A percentile compares a stretch with the other conserved stretches of the same genome.
Conservation (phyloP, 2,888 invertebrate species). For the Agrochola lota region DNA sequence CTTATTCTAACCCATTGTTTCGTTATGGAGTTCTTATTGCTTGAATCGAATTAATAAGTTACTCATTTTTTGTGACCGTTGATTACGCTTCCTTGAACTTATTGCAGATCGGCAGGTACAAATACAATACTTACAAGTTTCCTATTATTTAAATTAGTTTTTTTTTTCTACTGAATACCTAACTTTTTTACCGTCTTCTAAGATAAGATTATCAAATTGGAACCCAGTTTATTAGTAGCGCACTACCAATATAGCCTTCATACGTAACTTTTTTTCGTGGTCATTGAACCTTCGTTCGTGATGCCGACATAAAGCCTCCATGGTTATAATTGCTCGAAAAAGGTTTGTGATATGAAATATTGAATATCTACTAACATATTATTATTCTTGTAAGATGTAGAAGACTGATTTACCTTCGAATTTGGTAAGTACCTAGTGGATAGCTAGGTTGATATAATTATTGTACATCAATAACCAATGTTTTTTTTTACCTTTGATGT, state of each 20-base stretch:
- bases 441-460: not conserved
- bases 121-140: conserved; percentile 4
- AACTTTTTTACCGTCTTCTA: conserved; percentile 1
- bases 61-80: conserved; percentile 20
- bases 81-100: conserved; percentile 35
- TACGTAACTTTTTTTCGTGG: conserved; percentile 67
- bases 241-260: conserved; percentile 37
- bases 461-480: not conserved
- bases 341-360: conserved; percentile 20
- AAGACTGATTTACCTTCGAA: not conserved
- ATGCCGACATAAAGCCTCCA: conserved; percentile 75
- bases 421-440: not conserved
- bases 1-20: conserved; percentile 45
- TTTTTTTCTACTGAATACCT: conserved; percentile 9
- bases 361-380: not conserved
- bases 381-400: not conserved
- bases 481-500: not conserved
- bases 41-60: conserved; percentile 25
- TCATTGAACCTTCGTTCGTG: conserved; percentile 79
- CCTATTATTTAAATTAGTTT: conserved; percentile 32
- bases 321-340: conserved; percentile 56
- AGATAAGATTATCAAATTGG: conserved; percentile 32
- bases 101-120: conserved; percentile 12
- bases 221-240: conserved; percentile 14
- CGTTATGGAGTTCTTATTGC: conserved; percentile 9